Conservation (phyloP, 2,888 invertebrate genomes). For the Drosophila cyrtoloma region DNA sequence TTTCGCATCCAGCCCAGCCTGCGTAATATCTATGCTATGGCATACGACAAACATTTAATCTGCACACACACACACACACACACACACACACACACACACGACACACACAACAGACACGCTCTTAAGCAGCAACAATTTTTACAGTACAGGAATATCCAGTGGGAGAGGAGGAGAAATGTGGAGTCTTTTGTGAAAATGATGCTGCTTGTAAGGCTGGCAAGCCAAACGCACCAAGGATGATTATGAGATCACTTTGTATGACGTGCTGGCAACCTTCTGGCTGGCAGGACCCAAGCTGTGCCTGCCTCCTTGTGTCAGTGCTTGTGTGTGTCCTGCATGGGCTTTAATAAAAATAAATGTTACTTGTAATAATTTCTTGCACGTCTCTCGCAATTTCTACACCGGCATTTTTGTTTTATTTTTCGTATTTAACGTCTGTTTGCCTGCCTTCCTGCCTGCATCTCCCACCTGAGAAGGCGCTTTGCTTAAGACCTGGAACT, state of each 20-base stretch:
- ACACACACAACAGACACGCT: constrained; percentile 55
- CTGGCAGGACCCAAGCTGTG: constrained; percentile 49
- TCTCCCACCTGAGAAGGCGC: constrained; percentile 1
- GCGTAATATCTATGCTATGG: constrained; percentile 22
- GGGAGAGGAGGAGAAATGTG: constrained; percentile 10
- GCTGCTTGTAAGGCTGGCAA: constrained; percentile 68
- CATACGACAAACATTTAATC: constrained; percentile 77
- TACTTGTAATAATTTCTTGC: constrained; percentile 76
- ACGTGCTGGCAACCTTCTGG: constrained; percentile 56
- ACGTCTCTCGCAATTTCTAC: constrained; percentile 72
- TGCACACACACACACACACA: constrained; percentile 47
- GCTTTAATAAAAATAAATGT: constrained; percentile 80
- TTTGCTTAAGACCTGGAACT: neutral
- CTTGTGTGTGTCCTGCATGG: constrained; percentile 45
- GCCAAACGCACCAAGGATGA: constrained; percentile 75
- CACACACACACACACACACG: constrained; percentile 21
- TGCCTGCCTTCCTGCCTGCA: constrained; percentile 9
- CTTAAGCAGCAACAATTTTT: constrained; percentile 64
- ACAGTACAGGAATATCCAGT: constrained; percentile 40
- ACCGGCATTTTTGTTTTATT: constrained; percentile 42
- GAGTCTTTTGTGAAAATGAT: constrained; percentile 71
- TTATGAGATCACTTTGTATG: constrained; percentile 83
- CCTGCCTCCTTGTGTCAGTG: constrained; percentile 12
- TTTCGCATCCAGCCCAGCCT: neutral
- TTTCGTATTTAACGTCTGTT: constrained; percentile 61